Conservation (phyloP, 2,888 invertebrate genomes). For the Lithophane leautieri region DNA sequence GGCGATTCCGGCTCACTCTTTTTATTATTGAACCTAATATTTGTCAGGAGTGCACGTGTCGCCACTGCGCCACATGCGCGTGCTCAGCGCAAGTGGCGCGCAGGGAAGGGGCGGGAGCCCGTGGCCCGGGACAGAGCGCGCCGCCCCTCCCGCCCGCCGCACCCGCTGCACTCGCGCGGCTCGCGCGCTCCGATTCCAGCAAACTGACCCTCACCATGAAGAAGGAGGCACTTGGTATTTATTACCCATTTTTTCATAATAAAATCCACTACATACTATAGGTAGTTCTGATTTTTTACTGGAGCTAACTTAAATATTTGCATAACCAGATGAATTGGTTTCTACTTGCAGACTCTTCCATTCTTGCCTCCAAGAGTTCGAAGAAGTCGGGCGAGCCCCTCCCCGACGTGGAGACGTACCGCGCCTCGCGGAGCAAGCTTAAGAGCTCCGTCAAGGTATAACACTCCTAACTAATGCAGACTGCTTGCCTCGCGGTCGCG, state of each 20-base stretch:
- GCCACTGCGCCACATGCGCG: conserved; percentile 67
- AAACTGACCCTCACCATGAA: conserved; percentile 80
- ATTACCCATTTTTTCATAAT: not conserved
- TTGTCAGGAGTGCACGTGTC: conserved; percentile 68
- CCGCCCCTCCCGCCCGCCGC: conserved; percentile 55
- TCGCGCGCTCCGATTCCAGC: conserved; percentile 63
- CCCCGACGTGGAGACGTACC: conserved; percentile 83
- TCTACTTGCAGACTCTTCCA: conserved; percentile 79
- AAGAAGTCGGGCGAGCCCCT: conserved; percentile 82
- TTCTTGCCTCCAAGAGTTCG: conserved; percentile 83
- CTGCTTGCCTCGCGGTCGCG: not conserved
- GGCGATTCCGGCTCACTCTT: not conserved
- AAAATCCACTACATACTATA: no score
- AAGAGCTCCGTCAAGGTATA: conserved; percentile 84
- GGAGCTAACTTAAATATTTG: not conserved
- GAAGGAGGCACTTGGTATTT: conserved; percentile 83
- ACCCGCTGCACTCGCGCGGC: conserved; percentile 46
- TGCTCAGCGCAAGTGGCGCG: conserved; percentile 58
- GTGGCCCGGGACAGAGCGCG: conserved; percentile 52
- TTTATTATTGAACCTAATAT: not conserved
- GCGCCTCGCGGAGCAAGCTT: conserved; percentile 79
- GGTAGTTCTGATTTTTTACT: not conserved
- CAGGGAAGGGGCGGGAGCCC: conserved; percentile 39
- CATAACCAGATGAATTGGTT: not conserved
- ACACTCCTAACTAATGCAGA: conserved; percentile 27